These are phyloP conservation scores for Columba guinea DNA, from an alignment of 2,797 vertebrate genomes.

Conservation along the genomic window DNA sequence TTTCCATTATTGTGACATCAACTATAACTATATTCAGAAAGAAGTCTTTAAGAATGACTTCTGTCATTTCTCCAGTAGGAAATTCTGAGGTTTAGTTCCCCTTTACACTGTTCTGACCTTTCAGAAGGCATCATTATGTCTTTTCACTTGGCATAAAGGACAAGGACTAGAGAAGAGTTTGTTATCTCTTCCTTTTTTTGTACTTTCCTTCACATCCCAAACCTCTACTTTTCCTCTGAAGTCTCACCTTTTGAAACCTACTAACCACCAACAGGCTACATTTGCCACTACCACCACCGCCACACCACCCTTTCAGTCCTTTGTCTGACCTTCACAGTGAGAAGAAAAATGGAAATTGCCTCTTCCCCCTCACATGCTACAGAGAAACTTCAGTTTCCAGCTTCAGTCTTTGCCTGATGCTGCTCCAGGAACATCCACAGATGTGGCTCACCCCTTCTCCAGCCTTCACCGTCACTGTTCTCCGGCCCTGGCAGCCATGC, in stretches of 20 bases:
- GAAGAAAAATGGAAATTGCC: neutral
- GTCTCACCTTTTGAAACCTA: neutral
- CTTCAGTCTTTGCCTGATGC: neutral
- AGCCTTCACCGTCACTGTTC: fast-evolving
- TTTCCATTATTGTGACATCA: neutral
- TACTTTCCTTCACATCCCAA: neutral
- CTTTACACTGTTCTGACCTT: neutral
- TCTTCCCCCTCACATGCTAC: neutral
- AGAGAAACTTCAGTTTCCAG: neutral
- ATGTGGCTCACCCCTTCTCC: neutral
- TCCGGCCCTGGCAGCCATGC: neutral
- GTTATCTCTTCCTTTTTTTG: neutral
- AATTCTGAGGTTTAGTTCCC: neutral
- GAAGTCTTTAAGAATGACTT: neutral
- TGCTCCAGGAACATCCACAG: neutral
- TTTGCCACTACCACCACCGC: neutral
- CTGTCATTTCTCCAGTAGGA: neutral
- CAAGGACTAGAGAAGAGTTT: neutral
- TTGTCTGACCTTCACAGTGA: neutral
- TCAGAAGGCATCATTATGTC: neutral
- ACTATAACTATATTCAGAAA: neutral
- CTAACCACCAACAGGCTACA: neutral
- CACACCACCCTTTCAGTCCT: neutral
- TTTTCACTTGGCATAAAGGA: neutral
- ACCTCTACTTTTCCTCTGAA: neutral